Evolutionary conservation across 2,797 vertebrate genomes (phyloP), one percentile per base, ranked within the genome.

Genomic region (Notoglanidium macrostoma): DNA sequence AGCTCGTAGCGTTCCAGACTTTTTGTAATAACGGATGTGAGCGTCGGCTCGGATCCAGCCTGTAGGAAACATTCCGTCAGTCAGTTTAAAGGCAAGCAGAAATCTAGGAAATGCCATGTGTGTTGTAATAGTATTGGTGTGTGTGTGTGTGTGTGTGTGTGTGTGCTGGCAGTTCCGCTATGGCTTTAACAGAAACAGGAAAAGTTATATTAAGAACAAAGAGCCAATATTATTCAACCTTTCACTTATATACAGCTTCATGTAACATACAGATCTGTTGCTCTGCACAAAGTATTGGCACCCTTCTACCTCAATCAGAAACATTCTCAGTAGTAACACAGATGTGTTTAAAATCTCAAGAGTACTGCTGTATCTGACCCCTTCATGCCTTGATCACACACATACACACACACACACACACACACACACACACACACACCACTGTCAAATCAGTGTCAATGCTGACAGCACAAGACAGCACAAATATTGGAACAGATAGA

Each of bases 111-210:
- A 67, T 29, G 4, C 4, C 63, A 29, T 14, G 63, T 5, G 3
- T 67, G n/a, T 29, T 29, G 63, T 29, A 29, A 67, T 5, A 59
- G 5, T 21, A 21, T 23, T 19, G 21, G 57, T 59, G 19, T 23
- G 57, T 57, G 19, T 59, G 57, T 8, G 5, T 59, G 51, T 15
- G 11, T 15, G 51, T 54, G 51, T 54, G 2, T 54, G 51, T 3
- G 2, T 54, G 35, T 21, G 12, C 9, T n/a, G 4, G 23, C 26
- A 76, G 46, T 29, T 51, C 21, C 29, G 2, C 72, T 74, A 44
- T 74, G 46, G 26, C 5, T 29, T 76, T 51, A 74, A 17, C 46
- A 76, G 73, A 76, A 76, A 76, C 46, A n/a, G 73, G 26, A 76
- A 74, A 44, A 26, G 72, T 26, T 63, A 11, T 10, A 63, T 74